phyloP scores from a whole-genome alignment of 2,113 vertebrate species.

The Zapus hudsonius region DNA sequence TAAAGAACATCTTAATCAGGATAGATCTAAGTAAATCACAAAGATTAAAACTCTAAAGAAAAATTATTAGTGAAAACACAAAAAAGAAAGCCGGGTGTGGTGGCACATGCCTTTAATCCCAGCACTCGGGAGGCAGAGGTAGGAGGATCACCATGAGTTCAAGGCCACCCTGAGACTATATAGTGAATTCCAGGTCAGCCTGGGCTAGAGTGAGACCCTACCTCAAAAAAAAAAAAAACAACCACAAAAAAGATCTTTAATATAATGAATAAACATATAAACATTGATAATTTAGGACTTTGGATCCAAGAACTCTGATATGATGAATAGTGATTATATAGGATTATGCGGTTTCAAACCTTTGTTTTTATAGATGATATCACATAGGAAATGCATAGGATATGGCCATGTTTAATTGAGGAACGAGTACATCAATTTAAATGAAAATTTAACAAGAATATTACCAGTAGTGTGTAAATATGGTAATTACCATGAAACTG shows the following conservation, averaged over 20 bases:
- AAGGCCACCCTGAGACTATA: too few species aligned
- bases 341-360: background rate
- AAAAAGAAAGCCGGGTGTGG: too few species aligned
- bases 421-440: slow-evolving; percentile 5
- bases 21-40: background rate
- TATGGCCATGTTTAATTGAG: background rate
- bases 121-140: too few species aligned
- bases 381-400: too few species aligned
- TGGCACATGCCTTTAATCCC: too few species aligned
- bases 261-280: slow-evolving; percentile 3
- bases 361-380: background rate
- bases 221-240: too few species aligned
- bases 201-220: too few species aligned
- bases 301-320: background rate
- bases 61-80: background rate
- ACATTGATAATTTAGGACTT: background rate
- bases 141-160: too few species aligned
- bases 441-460: slow-evolving; percentile 27
- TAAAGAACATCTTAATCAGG: background rate
- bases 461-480: background rate
- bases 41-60: background rate
- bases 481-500: background rate
- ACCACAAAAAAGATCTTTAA: background rate
- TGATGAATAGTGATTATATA: background rate
- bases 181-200: too few species aligned